Evolutionary conservation across 2,888 invertebrate genomes (phyloP), one percentile per base, ranked within the genome.

Genomic region (Hirtodrosophila histrioides): DNA sequence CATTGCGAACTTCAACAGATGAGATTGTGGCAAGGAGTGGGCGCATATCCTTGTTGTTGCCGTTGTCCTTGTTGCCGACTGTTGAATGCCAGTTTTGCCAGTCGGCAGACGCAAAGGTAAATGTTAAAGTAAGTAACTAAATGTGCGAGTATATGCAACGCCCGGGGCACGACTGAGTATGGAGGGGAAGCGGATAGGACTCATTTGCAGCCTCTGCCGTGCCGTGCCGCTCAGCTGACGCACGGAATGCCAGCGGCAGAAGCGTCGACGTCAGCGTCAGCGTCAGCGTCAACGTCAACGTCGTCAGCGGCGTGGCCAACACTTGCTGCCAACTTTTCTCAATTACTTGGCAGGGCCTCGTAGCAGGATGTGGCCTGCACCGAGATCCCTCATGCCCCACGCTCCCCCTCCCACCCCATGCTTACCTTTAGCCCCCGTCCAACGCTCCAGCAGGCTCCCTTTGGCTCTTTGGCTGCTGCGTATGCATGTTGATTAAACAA

Each of bases 261-360:
- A 5, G 6, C 27, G 27, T 27, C 27, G 27, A 27, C 27, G 27
- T 27, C 31, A 29, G 7, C 31, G 31, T 31, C 31, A 29, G 4
- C 17, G 17, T 39, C 17, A 27, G 27, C 27, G 27, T 27, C 31
- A 29, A 31, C 31, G 31, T 31, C 31, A 29, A 12, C 17, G 17
- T 39, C 17, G 39, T 39, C 58, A 12, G 31, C 0, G 31, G 9
- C 31, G 9, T 8, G 31, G 53, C 60, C 64, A 64, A 61, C 80
- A 77, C 78, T 78, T 78, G 84, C 71, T 69, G 75, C 65, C 66
- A 81, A 84, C 78, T 84, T 84, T 81, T 82, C 85, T 78, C 81
- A 84, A 82, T 77, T 82, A 85, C 83, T 83, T 79, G 65, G 64
- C 67, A 50, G 50, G 46, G 54, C 37, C 55, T 48, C 37, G 31